Evolutionary conservation across 2,113 vertebrate genomes (phyloP).

Genomic region (Machaerirhynchus nigripectus): DNA sequence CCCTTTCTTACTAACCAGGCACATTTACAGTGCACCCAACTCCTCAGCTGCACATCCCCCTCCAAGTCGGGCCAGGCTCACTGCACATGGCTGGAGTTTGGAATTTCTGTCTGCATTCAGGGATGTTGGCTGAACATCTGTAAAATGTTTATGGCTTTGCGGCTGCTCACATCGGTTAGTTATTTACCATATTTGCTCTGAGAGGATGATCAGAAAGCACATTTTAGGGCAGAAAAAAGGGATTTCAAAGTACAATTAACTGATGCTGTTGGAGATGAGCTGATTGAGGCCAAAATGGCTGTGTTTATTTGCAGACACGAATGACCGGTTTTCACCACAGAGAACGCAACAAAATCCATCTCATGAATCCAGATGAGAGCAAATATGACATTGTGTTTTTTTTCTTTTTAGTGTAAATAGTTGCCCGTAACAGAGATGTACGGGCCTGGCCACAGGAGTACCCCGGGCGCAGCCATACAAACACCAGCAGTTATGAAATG

Average conservation of each 20-base stretch:
- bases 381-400: neutral
- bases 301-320: slow-evolving; percentile 47
- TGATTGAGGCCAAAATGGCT: slow-evolving; percentile 33
- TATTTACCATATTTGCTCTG: slow-evolving; percentile 24
- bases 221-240: slow-evolving; percentile 23
- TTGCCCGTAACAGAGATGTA: slow-evolving; percentile 35
- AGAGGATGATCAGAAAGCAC: slow-evolving; percentile 11
- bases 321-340: slow-evolving; percentile 36
- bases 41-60: neutral
- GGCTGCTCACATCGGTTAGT: neutral
- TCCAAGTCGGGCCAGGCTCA: neutral
- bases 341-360: slow-evolving; percentile 18
- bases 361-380: slow-evolving; percentile 45
- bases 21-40: neutral
- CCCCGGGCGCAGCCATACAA: neutral
- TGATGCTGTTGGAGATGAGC: slow-evolving; percentile 24
- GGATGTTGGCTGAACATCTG: slow-evolving; percentile 11
- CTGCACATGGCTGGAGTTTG: neutral
- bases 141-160: slow-evolving; percentile 10
- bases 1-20: neutral
- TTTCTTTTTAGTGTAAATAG: slow-evolving; percentile 8
- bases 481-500: slow-evolving; percentile 19
- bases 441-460: slow-evolving; percentile 24
- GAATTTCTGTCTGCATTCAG: neutral
- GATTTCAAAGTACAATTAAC: slow-evolving; percentile 55